Evolutionary conservation across 2,797 vertebrate genomes (phyloP), one percentile per base, ranked within the genome.

Genomic region (Cottoperca gobio): DNA sequence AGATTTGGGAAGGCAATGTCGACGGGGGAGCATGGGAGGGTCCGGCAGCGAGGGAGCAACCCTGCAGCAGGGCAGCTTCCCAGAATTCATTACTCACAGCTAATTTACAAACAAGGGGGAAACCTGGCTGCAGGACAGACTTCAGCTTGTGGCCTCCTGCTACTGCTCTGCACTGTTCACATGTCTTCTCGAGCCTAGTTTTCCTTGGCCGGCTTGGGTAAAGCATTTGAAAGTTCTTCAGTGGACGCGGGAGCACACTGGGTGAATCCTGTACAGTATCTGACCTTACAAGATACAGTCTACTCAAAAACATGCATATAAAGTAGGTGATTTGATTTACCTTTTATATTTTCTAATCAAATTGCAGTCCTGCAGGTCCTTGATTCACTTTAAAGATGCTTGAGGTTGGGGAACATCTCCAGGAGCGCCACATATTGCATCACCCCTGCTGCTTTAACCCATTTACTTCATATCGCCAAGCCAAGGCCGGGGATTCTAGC

Each of bases 1-100:
- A 95, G 95, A 98, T 98, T 97, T 97, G 94, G 94, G 94, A 95
- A 96, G 96, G 95, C 95, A 93, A 94, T 87, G 66, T 92, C 94
- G 88, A 93, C 90, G 85, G 95, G 95, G 94, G 94, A 95, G 94
- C 91, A 88, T 89, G 79, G 85, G 82, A 90, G 94, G 94, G 94
- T 94, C 91, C 93, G 91, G 91, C 93, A 86, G 84, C 85, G 89
- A 93, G 92, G 86, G 94, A 95, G 89, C 90, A 91, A 89, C 90
- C 88, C 91, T 94, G 93, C 91, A 93, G 94, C 93, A 82, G 90
- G 89, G 73, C 88, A 78, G 81, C 90, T 94, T 95, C 95, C 95
- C 94, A 96, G 92, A 95, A 95, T 94, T 91, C 93, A 95, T 95
- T 95, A 95, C 91, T 95, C 93, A 94, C 89, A 93, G 90, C 92